Conservation (phyloP, 1,140 invertebrate genomes). For the Callitettix versicolor region DNA sequence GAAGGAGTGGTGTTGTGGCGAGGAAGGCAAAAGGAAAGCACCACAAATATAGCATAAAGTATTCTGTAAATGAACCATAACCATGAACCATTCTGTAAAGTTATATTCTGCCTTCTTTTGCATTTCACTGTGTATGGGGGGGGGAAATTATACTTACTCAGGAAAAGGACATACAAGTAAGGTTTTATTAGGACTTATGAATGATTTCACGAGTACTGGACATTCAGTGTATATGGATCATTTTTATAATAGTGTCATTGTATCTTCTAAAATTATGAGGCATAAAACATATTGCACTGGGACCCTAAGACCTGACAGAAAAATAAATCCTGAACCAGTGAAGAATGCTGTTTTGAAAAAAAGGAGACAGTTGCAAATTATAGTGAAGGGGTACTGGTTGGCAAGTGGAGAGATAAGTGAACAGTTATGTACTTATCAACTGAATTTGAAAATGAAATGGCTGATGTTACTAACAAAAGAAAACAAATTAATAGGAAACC, state of each 20-base stretch:
- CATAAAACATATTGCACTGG: neutral
- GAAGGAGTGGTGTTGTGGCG: neutral
- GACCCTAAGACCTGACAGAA: no score
- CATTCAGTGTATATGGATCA: no score
- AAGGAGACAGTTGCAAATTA: neutral
- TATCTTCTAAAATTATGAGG: no score
- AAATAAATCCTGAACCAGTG: neutral
- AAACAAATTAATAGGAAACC: constrained; percentile 6
- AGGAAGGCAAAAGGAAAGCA: neutral
- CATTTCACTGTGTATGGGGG: neutral
- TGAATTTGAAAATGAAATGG: no score
- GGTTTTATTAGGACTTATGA: neutral
- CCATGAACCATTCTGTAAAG: no score
- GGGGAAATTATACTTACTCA: neutral
- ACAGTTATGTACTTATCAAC: neutral
- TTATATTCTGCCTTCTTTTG: no score
- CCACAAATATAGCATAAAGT: neutral
- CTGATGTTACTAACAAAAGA: constrained; percentile 19
- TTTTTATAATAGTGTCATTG: no score
- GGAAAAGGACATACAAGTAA: neutral
- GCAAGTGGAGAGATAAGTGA: constrained; percentile 5
- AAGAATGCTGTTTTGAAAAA: neutral
- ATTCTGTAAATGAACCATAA: neutral
- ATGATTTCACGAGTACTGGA: neutral
- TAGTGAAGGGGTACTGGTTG: neutral